phyloP scores from a whole-genome alignment of 2,113 vertebrate genomes.

The Platysternon megacephalum region DNA sequence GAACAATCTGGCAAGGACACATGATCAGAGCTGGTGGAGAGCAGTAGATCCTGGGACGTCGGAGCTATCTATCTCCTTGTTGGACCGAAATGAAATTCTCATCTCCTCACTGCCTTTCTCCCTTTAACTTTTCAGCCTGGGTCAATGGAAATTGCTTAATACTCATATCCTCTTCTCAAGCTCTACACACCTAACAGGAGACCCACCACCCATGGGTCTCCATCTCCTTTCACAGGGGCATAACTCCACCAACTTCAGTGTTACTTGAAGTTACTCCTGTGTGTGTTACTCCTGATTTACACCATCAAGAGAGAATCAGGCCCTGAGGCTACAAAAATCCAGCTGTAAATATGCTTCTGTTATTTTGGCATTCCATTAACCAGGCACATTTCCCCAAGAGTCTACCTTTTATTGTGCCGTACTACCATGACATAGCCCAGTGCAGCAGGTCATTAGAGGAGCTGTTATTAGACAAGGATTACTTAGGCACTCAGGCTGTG shows the following conservation, averaged over 20 bases:
- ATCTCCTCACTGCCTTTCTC: not conserved
- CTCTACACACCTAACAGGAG: not conserved
- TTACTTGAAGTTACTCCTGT: not conserved
- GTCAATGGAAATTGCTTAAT: not conserved
- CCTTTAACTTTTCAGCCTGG: not conserved
- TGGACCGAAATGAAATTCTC: not conserved
- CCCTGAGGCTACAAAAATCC: not conserved
- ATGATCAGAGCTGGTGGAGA: not conserved
- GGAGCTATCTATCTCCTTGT: not conserved
- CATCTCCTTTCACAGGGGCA: not conserved
- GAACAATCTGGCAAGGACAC: fast-evolving
- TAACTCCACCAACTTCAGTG: not conserved
- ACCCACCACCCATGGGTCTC: not conserved
- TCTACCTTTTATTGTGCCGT: not conserved
- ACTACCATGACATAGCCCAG: not conserved
- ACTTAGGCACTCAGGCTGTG: not conserved
- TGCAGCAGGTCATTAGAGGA: not conserved
- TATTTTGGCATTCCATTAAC: not conserved
- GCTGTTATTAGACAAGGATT: not conserved
- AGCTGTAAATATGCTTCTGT: not conserved
- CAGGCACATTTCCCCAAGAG: not conserved
- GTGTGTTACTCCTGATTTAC: not conserved
- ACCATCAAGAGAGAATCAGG: not conserved
- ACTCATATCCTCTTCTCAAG: not conserved
- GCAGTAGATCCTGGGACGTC: fast-evolving